phyloP scores from a whole-genome alignment of 2,888 invertebrate species.

The Heliconius ismenius region DNA sequence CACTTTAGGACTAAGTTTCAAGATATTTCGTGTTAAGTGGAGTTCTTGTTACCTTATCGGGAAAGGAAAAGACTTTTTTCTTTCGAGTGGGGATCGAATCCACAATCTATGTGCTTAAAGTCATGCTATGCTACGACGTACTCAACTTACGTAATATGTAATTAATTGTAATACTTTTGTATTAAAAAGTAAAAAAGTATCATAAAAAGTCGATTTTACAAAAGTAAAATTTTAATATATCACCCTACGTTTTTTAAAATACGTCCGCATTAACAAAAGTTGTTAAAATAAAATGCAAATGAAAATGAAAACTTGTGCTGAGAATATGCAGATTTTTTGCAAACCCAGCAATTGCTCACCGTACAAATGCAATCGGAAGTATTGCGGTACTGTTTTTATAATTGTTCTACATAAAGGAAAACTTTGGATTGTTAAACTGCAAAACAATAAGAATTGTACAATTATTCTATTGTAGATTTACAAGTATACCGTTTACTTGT shows the following conservation, averaged over 20 bases:
- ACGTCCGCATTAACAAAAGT: neutral
- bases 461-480: conserved; percentile 18
- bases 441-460: conserved; percentile 22
- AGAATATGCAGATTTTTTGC: conserved; percentile 29
- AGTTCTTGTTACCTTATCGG: no score
- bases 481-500: conserved; percentile 29
- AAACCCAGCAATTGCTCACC: conserved; percentile 24
- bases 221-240: neutral
- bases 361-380: conserved; percentile 21
- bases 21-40: no score
- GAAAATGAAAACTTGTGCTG: conserved; percentile 24
- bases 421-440: conserved; percentile 27
- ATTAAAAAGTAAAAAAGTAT: neutral
- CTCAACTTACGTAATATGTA: neutral
- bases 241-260: neutral
- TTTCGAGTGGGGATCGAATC: no score
- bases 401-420: conserved; percentile 29
- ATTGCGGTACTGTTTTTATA: conserved; percentile 32
- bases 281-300: conserved; percentile 25
- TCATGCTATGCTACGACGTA: neutral
- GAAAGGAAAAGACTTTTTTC: no score
- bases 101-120: no score
- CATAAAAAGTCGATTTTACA: neutral
- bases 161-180: no score
- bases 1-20: no score